These are phyloP conservation scores for Meiosimyza decipiens DNA, from an alignment of 2,888 invertebrate species.

Conservation along the genomic window DNA sequence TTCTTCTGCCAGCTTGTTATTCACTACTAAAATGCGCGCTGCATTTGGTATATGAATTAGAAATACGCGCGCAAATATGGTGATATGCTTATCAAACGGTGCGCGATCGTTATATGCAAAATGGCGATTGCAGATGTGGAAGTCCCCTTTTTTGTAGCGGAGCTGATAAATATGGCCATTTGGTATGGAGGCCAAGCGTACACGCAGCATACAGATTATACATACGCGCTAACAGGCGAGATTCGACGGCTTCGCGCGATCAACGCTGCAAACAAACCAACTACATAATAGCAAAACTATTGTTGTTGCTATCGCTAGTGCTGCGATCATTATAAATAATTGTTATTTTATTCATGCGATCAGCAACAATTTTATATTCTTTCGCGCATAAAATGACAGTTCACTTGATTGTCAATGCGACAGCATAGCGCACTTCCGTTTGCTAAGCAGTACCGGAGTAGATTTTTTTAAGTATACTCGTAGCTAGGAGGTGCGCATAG, in stretches of 20 bases:
- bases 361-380: slow-evolving; percentile 30
- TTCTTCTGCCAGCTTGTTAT: not conserved
- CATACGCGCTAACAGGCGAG: slow-evolving; percentile 6
- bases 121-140: slow-evolving; percentile 27
- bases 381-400: slow-evolving; percentile 20
- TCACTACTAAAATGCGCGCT: not conserved
- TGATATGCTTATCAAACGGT: not conserved
- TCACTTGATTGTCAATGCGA: slow-evolving; percentile 38
- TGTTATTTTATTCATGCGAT: slow-evolving; percentile 38
- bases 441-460: slow-evolving; percentile 35
- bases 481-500: no score
- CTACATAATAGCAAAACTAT: not conserved
- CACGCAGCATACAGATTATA: slow-evolving; percentile 34
- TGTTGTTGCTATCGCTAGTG: slow-evolving; percentile 5
- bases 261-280: slow-evolving; percentile 11
- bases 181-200: slow-evolving; percentile 35
- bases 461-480: no score
- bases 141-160: slow-evolving; percentile 20
- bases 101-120: slow-evolving; percentile 13
- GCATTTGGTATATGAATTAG: slow-evolving; percentile 5
- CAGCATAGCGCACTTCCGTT: slow-evolving; percentile 44
- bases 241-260: not conserved
- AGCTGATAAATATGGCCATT: slow-evolving; percentile 34
- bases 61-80: slow-evolving; percentile 35
- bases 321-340: slow-evolving; percentile 35